Evolutionary conservation across 2,113 vertebrate species (phyloP).

Genomic region (Nicator chloris): DNA sequence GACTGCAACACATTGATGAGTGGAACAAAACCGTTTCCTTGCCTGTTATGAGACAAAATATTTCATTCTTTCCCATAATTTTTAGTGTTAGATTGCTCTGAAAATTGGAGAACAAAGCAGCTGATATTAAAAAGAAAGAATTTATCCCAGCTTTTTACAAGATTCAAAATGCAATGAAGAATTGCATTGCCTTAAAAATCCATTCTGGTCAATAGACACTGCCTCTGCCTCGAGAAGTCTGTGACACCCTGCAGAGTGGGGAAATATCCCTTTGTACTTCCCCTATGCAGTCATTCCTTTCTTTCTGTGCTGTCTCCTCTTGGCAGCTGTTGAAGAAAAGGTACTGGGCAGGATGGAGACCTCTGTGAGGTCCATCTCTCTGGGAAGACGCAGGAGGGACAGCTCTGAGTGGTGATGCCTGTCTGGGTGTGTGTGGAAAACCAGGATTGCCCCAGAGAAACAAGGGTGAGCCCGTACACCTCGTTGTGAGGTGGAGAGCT

Average conservation of each 20-base stretch:
- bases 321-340: background rate
- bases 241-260: background rate
- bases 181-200: background rate
- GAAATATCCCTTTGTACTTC: background rate
- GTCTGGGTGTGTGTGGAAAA: background rate
- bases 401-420: background rate
- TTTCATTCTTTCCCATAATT: background rate
- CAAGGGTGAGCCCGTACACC: background rate
- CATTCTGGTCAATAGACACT: background rate
- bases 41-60: background rate
- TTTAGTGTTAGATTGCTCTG: background rate
- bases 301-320: background rate
- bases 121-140: background rate
- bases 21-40: background rate
- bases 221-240: background rate
- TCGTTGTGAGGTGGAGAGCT: rapidly evolving
- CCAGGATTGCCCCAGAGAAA: background rate
- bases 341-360: background rate
- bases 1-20: background rate
- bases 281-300: background rate
- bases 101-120: slow-evolving; percentile 3
- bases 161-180: background rate
- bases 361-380: background rate
- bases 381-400: background rate
- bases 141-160: background rate